These are phyloP conservation scores for Dynastes grantii DNA, from an alignment of 2,888 invertebrate species.

Conservation along the genomic window DNA sequence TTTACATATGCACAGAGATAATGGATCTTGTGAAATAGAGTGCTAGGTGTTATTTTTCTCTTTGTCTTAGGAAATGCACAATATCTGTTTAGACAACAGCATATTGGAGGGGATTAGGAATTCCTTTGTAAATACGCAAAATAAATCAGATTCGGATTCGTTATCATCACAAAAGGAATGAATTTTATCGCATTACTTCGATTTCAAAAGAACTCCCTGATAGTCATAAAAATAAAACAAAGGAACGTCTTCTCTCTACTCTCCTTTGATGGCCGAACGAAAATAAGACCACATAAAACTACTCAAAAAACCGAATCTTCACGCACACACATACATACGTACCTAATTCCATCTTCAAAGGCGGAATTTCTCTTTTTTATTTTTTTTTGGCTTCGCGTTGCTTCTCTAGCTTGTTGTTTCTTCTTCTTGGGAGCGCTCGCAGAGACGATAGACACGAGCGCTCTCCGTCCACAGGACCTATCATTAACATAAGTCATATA, in stretches of 20 bases:
- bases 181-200: neutral
- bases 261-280: slow-evolving; percentile 21
- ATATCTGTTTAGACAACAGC: no score
- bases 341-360: slow-evolving; percentile 20
- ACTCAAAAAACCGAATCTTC: slow-evolving; percentile 29
- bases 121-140: no score
- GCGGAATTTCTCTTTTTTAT: slow-evolving; percentile 25
- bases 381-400: neutral
- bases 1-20: no score
- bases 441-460: slow-evolving; percentile 21
- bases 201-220: slow-evolving; percentile 3
- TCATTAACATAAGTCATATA: slow-evolving; percentile 48
- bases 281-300: slow-evolving; percentile 27
- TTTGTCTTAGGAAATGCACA: no score
- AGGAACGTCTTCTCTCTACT: neutral
- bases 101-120: no score
- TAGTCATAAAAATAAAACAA: slow-evolving; percentile 19
- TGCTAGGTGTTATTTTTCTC: no score
- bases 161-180: neutral
- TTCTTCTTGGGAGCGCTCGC: slow-evolving; percentile 6
- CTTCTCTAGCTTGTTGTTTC: slow-evolving; percentile 21
- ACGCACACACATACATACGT: neutral
- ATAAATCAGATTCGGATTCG: no score
- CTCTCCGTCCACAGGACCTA: slow-evolving; percentile 17
- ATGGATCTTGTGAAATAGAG: no score